Evolutionary conservation across 2,888 invertebrate genomes (phyloP).

Genomic region (Lasioglossum figueresi): DNA sequence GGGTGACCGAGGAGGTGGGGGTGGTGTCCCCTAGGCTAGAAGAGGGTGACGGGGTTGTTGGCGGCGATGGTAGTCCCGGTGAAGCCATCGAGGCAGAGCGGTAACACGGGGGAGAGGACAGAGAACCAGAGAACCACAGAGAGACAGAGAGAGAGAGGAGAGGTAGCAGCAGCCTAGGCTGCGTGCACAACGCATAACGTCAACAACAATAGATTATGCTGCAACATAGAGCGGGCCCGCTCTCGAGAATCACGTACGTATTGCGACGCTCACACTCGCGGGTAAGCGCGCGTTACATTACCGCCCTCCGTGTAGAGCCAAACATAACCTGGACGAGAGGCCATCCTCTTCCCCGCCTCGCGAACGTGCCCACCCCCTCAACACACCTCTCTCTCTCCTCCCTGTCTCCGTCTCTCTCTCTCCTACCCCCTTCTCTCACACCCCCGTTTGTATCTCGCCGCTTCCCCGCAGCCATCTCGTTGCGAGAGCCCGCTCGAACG

Average conservation of each 20-base stretch:
- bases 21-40: slow-evolving; percentile 34
- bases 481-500: slow-evolving; percentile 80
- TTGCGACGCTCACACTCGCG: slow-evolving; percentile 68
- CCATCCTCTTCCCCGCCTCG: slow-evolving; percentile 28
- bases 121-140: not conserved
- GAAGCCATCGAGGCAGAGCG: slow-evolving; percentile 61
- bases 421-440: not conserved
- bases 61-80: slow-evolving; percentile 43
- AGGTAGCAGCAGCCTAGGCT: slow-evolving; percentile 44
- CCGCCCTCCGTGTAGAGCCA: slow-evolving; percentile 67
- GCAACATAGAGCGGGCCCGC: slow-evolving; percentile 77
- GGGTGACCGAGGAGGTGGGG: slow-evolving; percentile 6
- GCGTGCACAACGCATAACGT: slow-evolving; percentile 82
- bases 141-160: slow-evolving; percentile 3
- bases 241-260: slow-evolving; percentile 67
- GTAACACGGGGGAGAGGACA: slow-evolving; percentile 37
- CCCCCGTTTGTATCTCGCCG: slow-evolving; percentile 46
- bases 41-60: slow-evolving; percentile 53
- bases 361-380: slow-evolving; percentile 26
- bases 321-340: slow-evolving; percentile 71
- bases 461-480: slow-evolving; percentile 62
- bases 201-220: slow-evolving; percentile 83
- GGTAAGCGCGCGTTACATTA: slow-evolving; percentile 71
- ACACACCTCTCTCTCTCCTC: slow-evolving; percentile 25
- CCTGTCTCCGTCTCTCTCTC: slow-evolving; percentile 35